phyloP scores from a whole-genome alignment of 2,113 vertebrate genomes.

The Odocoileus hemionus region DNA sequence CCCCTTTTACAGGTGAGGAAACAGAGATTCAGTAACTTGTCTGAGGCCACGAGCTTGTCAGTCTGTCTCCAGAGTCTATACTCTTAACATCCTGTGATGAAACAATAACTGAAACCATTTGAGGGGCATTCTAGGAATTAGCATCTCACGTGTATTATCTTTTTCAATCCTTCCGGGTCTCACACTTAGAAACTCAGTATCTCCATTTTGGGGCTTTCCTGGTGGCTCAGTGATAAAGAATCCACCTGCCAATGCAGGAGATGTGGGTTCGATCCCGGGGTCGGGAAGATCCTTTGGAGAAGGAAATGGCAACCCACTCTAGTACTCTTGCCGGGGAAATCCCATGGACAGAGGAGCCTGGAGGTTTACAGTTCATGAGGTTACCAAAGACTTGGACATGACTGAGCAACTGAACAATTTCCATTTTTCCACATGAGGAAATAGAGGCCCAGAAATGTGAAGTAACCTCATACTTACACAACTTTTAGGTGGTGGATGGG shows the following conservation, averaged over 20 bases:
- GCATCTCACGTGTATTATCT: background rate
- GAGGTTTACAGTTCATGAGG: background rate
- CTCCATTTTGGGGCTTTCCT: background rate
- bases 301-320: background rate
- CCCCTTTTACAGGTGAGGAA: background rate
- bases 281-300: background rate
- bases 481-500: background rate
- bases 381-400: background rate
- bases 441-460: background rate
- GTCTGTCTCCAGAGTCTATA: background rate
- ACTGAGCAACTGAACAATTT: background rate
- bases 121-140: background rate
- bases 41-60: background rate
- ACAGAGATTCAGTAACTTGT: background rate
- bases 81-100: background rate
- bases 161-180: background rate
- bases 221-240: background rate
- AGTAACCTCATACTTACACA: background rate
- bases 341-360: background rate
- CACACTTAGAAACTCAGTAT: background rate
- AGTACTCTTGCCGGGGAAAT: background rate
- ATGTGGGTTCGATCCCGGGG: background rate
- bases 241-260: background rate
- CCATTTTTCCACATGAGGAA: background rate
- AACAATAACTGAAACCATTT: background rate